Evolutionary conservation across 2,113 vertebrate species (phyloP), one percentile per base, ranked within the genome.

Genomic region (Hypomesus transpacificus): DNA sequence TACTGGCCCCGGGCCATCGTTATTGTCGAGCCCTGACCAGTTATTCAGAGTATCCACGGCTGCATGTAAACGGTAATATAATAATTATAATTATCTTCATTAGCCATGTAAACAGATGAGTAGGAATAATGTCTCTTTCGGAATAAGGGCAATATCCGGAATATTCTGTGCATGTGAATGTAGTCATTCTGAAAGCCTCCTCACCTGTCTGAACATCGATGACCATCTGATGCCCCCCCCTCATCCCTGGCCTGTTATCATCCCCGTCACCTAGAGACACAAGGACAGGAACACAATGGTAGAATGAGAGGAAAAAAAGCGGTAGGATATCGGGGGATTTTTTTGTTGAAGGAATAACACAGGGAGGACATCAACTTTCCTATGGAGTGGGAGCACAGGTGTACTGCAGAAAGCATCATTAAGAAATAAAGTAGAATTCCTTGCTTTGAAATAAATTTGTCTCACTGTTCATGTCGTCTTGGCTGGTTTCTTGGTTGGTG

Each of bases 141-240:
- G 31, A 34, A 34, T 34, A 34, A 34, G 31, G 7, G 31, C 5
- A 34, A 34, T 34, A 34, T 34, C 31, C 7, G 31, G 4, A 4
- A 34, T 34, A 7, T 34, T 26, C 24, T 7, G 31, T 34, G 31
- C 31, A 34, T 6, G 31, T 34, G 4, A 34, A 34, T 34, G 31
- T 34, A 34, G 31, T 34, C 20, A 20, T 20, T 59, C 13, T 24
- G 16, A 46, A 26, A 5, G 75, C 20, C 26, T 68, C 80, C 93
- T 92, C 85, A 98, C 97, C 97, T 81, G 97, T 97, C 77, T 98
- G 96, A 73, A 99, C 95, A 84, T 99, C 97, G 70, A 99, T 99
- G 80, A 99, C 97, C 97, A 99, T 99, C 88, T 99, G 97, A 90
- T 99, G 97, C 67, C 97, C 97, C 59, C 97, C 97, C 82, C 97